phyloP scores from a whole-genome alignment of 2,888 invertebrate genomes.

The Nemurella pictetii region DNA sequence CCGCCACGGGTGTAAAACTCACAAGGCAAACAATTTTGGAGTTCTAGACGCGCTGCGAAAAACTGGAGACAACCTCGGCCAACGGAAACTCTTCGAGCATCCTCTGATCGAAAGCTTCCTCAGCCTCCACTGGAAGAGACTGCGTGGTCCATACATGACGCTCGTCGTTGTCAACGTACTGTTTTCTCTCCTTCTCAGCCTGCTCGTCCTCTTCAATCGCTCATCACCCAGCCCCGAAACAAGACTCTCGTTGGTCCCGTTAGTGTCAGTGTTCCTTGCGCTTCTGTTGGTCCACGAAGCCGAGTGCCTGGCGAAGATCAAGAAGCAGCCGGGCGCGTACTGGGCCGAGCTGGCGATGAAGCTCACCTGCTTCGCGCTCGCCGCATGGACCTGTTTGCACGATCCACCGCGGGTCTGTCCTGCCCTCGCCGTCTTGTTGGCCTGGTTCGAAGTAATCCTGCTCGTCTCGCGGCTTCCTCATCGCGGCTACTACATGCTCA shows the following conservation, averaged over 20 bases:
- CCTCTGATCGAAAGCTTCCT: slow-evolving; percentile 14
- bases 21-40: neutral
- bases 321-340: neutral
- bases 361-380: neutral
- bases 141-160: neutral
- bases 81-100: slow-evolving; percentile 6
- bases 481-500: slow-evolving; percentile 6
- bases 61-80: neutral
- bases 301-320: neutral
- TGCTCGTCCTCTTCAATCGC: neutral
- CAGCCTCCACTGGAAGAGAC: slow-evolving; percentile 1
- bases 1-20: neutral
- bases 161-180: neutral
- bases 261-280: neutral
- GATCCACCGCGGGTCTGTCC: neutral
- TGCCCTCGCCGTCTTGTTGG: neutral
- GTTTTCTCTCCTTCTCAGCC: neutral
- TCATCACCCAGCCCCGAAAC: neutral
- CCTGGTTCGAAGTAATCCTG: neutral
- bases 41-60: neutral
- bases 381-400: neutral
- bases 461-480: neutral
- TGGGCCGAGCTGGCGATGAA: neutral
- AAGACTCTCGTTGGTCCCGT: neutral
- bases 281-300: neutral